Evolutionary conservation across 1,140 invertebrate species (phyloP).

Genomic region (Plutomurus gul): DNA sequence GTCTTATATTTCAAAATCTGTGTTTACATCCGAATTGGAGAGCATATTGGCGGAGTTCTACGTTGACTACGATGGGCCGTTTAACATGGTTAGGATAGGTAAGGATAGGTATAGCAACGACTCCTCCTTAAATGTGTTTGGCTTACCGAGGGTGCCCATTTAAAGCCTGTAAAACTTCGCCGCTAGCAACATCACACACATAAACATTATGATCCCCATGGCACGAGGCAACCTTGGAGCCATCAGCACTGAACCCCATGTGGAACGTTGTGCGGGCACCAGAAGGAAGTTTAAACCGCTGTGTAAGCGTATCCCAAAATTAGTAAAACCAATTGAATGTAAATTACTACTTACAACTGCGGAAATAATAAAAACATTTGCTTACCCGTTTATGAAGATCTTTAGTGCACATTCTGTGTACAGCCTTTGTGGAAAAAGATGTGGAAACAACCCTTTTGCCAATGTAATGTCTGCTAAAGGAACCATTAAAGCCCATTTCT

Average conservation of each 20-base stretch:
- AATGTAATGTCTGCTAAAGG: slow-evolving; percentile 31
- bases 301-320: background rate
- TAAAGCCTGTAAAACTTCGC: slow-evolving; percentile 77
- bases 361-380: background rate
- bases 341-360: background rate
- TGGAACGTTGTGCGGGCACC: slow-evolving; percentile 53
- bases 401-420: slow-evolving; percentile 49
- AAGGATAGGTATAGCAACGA: too few relatives aligned
- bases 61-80: too few relatives aligned
- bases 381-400: slow-evolving; percentile 41
- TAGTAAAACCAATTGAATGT: background rate
- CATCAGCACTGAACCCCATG: slow-evolving; percentile 50
- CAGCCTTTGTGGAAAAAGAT: slow-evolving; percentile 49
- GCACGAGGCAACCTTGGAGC: slow-evolving; percentile 82
- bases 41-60: too few relatives aligned
- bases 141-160: slow-evolving; percentile 86
- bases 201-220: slow-evolving; percentile 93
- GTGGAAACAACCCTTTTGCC: slow-evolving; percentile 43
- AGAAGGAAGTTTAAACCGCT: slow-evolving; percentile 51
- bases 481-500: slow-evolving; percentile 47
- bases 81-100: too few relatives aligned
- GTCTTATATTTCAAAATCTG: too few relatives aligned
- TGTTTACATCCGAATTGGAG: too few relatives aligned
- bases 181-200: slow-evolving; percentile 77
- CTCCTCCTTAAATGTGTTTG: too few relatives aligned